Base-by-base conservation (phyloP, 2,888 invertebrate species). In the Lithodes maja region DNA sequence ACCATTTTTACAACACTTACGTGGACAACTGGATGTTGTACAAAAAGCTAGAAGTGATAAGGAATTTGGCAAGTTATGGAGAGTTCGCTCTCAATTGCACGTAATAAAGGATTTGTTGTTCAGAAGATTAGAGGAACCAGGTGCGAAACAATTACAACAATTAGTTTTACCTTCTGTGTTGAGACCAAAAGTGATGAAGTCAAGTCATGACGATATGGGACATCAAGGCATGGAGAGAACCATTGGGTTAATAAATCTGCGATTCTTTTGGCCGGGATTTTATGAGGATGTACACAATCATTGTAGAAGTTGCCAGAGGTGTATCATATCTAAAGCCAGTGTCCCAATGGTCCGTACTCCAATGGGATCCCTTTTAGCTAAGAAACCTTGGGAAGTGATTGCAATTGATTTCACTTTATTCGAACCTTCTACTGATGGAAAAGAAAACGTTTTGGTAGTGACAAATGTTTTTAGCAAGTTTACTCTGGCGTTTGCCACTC, bases 191-290 rank as follows among this genome's bases (percentile, higher is more conserved):
- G 61, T 61, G 5, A 7, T 7, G 77, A 77, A 77, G 9, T 17
- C 33, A 12, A 77, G 2, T 17, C 77, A 77, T 77, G 77, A 49
- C 9, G 2, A 9, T n/a, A 77, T 77, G 77, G 77, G 77, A 77
- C 74, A 74, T n/a, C 77, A 77, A 49, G 77, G 77, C 9, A 49
- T 33, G 9, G 77, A 33, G 49, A n/a, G 77, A 49, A 77, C 77
- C 77, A 77, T 49, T 5, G 49, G 49, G 2, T 33, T 77, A 50
- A 33, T 77, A 77, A 77, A 77, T 7, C 12, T 12, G 5, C 61
- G 61, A 7, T 61, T 7, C 61, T 61, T 7, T 5, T 61, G 61
- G 61, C 61, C 61, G 12, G 61, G 61, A 12, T 61, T 61, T 61
- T 61, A 61, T 61, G 61, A 61, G 12, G 61, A 61, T 12, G 12